Percentiles rank a stretch among this genome's conserved stretches.
Evolutionary conservation across 2,888 invertebrate genomes (phyloP).

Genomic region (Branchinecta sandiegonensis): DNA sequence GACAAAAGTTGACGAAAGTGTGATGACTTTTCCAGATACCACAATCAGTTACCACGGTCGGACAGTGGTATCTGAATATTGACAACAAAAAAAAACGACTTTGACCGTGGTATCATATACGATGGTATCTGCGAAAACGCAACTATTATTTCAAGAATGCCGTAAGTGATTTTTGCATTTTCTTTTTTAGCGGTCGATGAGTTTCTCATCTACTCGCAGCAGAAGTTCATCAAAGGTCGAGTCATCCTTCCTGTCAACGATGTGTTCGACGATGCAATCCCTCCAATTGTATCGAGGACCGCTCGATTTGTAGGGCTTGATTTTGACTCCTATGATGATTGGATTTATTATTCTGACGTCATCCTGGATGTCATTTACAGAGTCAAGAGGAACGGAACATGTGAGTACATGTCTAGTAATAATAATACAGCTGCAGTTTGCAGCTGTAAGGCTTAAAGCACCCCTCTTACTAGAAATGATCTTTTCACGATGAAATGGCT

Average conservation of each 20-base stretch:
- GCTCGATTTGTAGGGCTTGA: constrained; percentile 90
- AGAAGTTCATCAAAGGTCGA: constrained; percentile 86
- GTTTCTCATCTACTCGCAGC: constrained; percentile 88
- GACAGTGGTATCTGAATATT: too few relatives aligned
- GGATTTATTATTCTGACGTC: constrained; percentile 95
- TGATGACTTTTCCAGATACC: too few relatives aligned
- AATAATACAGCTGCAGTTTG: too few relatives aligned
- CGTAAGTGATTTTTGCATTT: constrained; percentile 7
- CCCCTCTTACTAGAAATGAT: too few relatives aligned
- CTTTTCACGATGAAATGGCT: too few relatives aligned
- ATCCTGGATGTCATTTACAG: constrained; percentile 81
- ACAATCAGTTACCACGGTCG: too few relatives aligned
- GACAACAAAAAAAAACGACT: too few relatives aligned
- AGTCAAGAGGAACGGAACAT: constrained; percentile 38
- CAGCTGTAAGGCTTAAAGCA: too few relatives aligned
- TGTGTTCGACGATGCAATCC: constrained; percentile 85
- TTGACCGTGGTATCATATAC: too few relatives aligned
- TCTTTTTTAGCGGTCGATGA: constrained; percentile 49
- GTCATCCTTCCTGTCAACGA: constrained; percentile 72
- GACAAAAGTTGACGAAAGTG: too few relatives aligned
- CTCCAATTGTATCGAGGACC: constrained; percentile 77
- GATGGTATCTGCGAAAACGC: too few relatives aligned
- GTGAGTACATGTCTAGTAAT: constrained; percentile 27
- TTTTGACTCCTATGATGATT: constrained; percentile 74
- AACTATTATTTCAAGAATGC: too few relatives aligned